Conservation (phyloP, 2,888 invertebrate species). For the Leucophenga montana region DNA sequence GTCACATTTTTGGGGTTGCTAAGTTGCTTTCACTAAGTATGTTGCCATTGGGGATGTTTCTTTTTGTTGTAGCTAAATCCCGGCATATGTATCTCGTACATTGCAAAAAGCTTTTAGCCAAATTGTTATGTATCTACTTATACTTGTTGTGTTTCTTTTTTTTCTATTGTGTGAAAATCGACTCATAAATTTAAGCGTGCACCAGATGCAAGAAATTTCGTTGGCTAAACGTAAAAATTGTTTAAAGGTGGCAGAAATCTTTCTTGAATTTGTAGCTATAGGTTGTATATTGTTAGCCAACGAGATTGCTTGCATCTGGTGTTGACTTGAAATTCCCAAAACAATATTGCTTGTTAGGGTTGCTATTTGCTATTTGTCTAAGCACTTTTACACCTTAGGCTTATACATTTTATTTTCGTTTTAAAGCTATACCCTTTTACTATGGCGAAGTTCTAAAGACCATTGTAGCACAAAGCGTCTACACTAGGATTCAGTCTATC, state of each 20-base stretch:
- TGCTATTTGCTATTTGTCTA: background rate
- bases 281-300: background rate
- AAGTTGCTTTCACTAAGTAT: slow-evolving; percentile 40
- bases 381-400: too few relatives aligned
- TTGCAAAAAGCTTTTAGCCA: slow-evolving; percentile 30
- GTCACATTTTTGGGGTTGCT: slow-evolving; percentile 38
- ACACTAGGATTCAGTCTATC: too few relatives aligned
- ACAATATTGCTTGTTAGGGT: background rate
- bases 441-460: too few relatives aligned
- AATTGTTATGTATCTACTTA: slow-evolving; percentile 10
- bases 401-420: too few relatives aligned
- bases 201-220: slow-evolving; percentile 66
- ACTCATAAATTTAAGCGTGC: slow-evolving; percentile 49
- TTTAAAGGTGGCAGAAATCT: background rate
- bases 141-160: background rate
- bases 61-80: background rate
- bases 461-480: too few relatives aligned
- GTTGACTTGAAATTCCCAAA: background rate
- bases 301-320: slow-evolving; percentile 24
- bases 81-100: slow-evolving; percentile 29
- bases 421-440: too few relatives aligned
- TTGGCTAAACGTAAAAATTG: slow-evolving; percentile 48
- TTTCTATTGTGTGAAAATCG: slow-evolving; percentile 52
- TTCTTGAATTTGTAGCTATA: too few relatives aligned
- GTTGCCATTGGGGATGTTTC: slow-evolving; percentile 44